Conservation (phyloP, 2,113 vertebrate genomes). For the Spermophilus dauricus region DNA sequence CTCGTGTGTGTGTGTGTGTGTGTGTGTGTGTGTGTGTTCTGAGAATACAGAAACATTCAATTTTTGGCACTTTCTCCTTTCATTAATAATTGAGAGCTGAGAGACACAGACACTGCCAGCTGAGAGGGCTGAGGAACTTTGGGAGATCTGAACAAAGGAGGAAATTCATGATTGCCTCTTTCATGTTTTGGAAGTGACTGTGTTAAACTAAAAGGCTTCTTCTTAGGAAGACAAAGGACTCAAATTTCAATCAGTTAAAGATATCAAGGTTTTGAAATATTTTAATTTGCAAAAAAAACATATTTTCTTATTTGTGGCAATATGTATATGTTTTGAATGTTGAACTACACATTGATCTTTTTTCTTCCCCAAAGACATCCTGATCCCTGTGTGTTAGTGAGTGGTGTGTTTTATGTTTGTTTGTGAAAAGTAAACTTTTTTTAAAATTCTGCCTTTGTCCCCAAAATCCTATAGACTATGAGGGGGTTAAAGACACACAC, state of each 20-base stretch:
- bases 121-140: not conserved
- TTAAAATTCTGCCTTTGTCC: not conserved
- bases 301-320: not conserved
- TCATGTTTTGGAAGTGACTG: slow-evolving; percentile 33
- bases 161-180: not conserved
- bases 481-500: not conserved
- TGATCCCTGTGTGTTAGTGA: too few species aligned
- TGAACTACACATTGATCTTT: not conserved
- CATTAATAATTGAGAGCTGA: slow-evolving; percentile 73
- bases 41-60: slow-evolving; percentile 47
- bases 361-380: not conserved
- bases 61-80: slow-evolving; percentile 65
- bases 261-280: slow-evolving; percentile 4
- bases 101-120: slow-evolving; percentile 35
- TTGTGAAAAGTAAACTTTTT: not conserved
- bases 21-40: not conserved
- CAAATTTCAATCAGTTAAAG: not conserved
- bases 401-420: too few species aligned
- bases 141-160: slow-evolving; percentile 29
- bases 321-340: not conserved
- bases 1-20: not conserved
- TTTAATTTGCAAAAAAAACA: not conserved
- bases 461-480: not conserved
- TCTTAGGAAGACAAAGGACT: not conserved
- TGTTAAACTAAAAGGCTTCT: not conserved